Conservation (phyloP, 2,113 vertebrate genomes). For the Archilochus colubris region DNA sequence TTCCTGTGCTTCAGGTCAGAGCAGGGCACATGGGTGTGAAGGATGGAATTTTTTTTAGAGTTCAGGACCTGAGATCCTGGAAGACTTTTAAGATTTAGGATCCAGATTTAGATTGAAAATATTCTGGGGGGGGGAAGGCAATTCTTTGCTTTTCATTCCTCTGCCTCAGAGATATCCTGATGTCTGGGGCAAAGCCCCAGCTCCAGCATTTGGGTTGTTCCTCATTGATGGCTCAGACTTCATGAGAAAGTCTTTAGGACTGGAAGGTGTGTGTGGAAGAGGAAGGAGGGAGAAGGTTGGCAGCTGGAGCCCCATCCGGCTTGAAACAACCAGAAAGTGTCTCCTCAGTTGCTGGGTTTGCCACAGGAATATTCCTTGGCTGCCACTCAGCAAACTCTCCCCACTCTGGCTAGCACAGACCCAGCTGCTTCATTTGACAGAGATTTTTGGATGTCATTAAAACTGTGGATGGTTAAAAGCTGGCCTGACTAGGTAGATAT, state of each 20-base stretch:
- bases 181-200: not conserved
- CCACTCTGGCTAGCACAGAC: fast-evolving
- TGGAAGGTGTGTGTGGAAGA: not conserved
- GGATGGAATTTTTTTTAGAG: not conserved
- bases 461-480: not conserved
- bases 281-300: not conserved
- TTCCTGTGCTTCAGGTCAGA: not conserved
- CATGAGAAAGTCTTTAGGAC: not conserved
- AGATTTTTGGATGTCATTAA: not conserved
- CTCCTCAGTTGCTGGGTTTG: not conserved
- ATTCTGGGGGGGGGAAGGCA: not conserved
- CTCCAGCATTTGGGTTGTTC: not conserved
- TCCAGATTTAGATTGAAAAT: not conserved
- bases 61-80: not conserved
- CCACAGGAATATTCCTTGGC: not conserved
- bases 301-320: not conserved
- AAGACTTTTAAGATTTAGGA: not conserved
- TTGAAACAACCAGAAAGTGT: not conserved
- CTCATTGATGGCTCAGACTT: not conserved
- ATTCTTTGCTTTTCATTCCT: not conserved
- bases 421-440: not conserved
- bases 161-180: not conserved
- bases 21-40: not conserved
- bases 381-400: not conserved
- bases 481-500: not conserved